These are phyloP conservation scores for Omphaloscelis lunosa DNA, from an alignment of 2,888 invertebrate genomes.

Conservation along the genomic window DNA sequence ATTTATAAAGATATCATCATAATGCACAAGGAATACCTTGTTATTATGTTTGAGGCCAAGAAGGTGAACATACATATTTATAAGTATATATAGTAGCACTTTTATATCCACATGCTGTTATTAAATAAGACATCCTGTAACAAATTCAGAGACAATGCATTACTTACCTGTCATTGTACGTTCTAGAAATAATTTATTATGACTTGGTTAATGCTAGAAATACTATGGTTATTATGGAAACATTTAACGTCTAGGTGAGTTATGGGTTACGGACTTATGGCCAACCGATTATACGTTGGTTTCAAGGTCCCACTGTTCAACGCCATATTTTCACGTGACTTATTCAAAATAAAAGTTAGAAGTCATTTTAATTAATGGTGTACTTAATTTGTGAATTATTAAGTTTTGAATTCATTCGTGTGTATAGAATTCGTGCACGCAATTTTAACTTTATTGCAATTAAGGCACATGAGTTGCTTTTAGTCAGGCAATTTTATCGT, in stretches of 20 bases:
- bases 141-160: conserved; percentile 57
- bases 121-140: conserved; percentile 51
- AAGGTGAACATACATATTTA: conserved; percentile 48
- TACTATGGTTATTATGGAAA: conserved; percentile 63
- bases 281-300: conserved; percentile 65
- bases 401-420: conserved; percentile 33
- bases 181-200: conserved; percentile 54
- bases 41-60: conserved; percentile 32
- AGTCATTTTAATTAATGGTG: conserved; percentile 43
- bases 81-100: conserved; percentile 30
- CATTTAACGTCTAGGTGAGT: conserved; percentile 62
- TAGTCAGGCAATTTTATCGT: conserved; percentile 46
- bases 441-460: conserved; percentile 38
- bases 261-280: conserved; percentile 48
- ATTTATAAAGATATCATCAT: conserved; percentile 42
- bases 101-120: conserved; percentile 55
- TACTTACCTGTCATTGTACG: conserved; percentile 55
- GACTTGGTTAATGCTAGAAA: conserved; percentile 49
- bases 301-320: conserved; percentile 59
- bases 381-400: conserved; percentile 33
- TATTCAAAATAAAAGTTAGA: conserved; percentile 19
- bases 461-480: conserved; percentile 40
- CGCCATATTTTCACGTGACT: conserved; percentile 66
- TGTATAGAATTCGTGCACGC: conserved; percentile 47
- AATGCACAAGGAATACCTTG: conserved; percentile 39